phyloP scores from a whole-genome alignment of 64 coral and sea anemone species.

The Astreopora myriophthalma region DNA sequence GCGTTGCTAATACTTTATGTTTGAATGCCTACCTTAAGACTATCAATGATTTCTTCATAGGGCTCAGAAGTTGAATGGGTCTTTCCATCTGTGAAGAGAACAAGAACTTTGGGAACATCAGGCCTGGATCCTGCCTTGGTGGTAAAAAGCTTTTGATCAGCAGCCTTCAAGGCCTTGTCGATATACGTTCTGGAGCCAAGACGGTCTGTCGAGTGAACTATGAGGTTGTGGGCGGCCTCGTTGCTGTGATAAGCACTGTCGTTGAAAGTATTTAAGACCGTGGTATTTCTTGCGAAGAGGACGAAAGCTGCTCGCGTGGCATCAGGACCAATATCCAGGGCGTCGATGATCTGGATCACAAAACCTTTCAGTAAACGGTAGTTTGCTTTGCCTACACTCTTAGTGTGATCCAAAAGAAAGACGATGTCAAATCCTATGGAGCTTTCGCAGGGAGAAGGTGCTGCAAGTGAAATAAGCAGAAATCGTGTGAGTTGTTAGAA shows the following conservation, averaged over 20 bases:
- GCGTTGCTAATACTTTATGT: too few relatives aligned
- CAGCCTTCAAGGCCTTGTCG: slow-evolving; percentile 17
- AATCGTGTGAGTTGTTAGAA: background rate
- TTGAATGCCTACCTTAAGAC: slow-evolving; percentile 10
- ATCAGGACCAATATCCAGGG: background rate
- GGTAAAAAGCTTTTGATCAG: slow-evolving; percentile 12
- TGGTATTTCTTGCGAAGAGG: background rate
- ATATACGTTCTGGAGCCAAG: slow-evolving; percentile 17
- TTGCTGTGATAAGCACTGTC: background rate
- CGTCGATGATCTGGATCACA: background rate
- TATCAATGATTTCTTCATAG: slow-evolving; percentile 3
- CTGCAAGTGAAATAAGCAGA: background rate
- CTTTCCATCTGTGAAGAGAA: slow-evolving; percentile 57
- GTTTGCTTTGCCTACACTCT: background rate
- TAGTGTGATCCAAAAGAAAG: slow-evolving; percentile 8
- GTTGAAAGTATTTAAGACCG: background rate
- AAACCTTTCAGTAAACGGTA: background rate
- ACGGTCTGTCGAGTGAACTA: background rate
- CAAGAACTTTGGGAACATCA: slow-evolving; percentile 40
- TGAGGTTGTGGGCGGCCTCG: background rate
- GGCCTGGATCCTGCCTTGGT: background rate
- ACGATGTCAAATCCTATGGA: background rate
- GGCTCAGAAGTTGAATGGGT: background rate
- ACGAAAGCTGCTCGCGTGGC: background rate
- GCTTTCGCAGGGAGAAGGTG: background rate